Conservation (phyloP, 2,888 invertebrate species). For the Candidula unifasciata region DNA sequence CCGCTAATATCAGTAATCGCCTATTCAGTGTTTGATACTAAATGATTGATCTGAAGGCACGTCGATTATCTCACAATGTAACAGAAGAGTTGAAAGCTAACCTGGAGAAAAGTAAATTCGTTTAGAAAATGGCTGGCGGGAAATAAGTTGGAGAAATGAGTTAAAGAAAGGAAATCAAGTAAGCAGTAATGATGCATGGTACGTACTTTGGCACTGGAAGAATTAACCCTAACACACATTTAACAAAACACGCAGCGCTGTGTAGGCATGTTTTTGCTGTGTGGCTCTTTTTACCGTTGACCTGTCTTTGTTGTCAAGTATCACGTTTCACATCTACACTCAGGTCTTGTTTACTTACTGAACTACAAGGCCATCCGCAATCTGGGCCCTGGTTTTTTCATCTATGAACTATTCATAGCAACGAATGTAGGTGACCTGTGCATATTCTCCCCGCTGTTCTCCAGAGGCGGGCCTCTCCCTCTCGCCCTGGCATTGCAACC, state of each 20-base stretch:
- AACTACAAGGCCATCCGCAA: background rate
- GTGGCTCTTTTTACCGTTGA: no score
- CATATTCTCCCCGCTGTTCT: background rate
- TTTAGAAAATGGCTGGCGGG: no score
- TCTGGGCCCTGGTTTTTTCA: background rate
- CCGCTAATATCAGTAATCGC: no score
- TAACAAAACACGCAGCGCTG: background rate
- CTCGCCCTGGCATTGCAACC: background rate
- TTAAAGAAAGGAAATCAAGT: no score
- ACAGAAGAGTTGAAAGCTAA: no score
- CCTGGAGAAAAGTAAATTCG: no score
- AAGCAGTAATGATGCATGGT: no score
- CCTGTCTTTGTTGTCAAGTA: background rate
- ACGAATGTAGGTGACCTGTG: constrained; percentile 24
- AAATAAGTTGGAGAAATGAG: no score
- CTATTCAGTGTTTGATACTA: no score
- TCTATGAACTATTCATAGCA: background rate
- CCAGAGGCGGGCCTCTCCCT: background rate
- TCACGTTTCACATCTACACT: background rate
- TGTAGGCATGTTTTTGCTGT: background rate
- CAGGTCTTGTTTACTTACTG: background rate
- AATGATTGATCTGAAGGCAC: no score
- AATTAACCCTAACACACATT: background rate
- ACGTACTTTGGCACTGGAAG: no score
- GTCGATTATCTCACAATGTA: no score